Evolutionary conservation across 2,797 vertebrate genomes (phyloP).

Genomic region (Notolepis coatsorum): DNA sequence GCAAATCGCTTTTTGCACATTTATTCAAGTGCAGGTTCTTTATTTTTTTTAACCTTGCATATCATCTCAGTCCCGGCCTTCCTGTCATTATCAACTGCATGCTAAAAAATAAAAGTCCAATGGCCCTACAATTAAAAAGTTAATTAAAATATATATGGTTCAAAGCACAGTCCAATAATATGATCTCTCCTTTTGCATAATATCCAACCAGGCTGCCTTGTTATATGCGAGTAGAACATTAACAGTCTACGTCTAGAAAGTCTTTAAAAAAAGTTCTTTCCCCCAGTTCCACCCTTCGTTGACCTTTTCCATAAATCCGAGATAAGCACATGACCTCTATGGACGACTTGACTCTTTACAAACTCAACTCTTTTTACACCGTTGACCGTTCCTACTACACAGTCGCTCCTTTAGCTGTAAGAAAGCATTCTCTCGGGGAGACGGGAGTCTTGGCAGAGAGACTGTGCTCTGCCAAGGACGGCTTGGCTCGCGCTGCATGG

Average conservation of each 20-base stretch:
- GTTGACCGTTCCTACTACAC: not conserved
- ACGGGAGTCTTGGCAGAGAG: conserved; percentile 27
- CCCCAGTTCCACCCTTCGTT: not conserved
- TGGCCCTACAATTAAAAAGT: not conserved
- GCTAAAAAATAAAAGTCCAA: not conserved
- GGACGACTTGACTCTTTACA: too few species aligned
- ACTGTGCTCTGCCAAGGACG: conserved; percentile 39
- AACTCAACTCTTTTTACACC: not conserved
- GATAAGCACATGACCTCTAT: not conserved
- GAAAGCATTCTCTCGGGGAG: conserved; percentile 1
- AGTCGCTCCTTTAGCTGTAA: conserved; percentile 37
- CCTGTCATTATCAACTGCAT: not conserved
- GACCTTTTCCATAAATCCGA: not conserved
- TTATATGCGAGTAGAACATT: not conserved
- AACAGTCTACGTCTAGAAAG: too few species aligned
- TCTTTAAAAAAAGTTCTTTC: too few species aligned
- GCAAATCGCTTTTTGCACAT: too few species aligned
- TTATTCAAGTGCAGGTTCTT: too few species aligned
- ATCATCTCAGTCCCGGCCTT: not conserved
- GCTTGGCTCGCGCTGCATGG: conserved; percentile 59
- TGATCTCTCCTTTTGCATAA: not conserved
- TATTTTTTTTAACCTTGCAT: not conserved
- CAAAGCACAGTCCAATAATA: not conserved
- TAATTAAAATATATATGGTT: not conserved
- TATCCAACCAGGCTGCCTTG: not conserved